These are phyloP conservation scores for Heptranchias perlo DNA, from an alignment of 2,113 vertebrate genomes.

Conservation along the genomic window DNA sequence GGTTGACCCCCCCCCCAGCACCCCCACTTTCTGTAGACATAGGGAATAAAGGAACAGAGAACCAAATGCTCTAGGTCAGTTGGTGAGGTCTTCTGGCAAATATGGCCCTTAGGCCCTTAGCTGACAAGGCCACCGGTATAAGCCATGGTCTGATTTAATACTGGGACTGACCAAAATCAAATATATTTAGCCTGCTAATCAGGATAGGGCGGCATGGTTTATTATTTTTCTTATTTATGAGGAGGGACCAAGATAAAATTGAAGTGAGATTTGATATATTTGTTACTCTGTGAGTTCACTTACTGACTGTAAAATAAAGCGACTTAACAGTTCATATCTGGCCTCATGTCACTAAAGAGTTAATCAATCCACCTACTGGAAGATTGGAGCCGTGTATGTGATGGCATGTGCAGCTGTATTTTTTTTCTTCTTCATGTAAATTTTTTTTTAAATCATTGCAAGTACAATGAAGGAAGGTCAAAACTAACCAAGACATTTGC, in stretches of 20 bases:
- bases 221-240: neutral
- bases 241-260: neutral
- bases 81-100: neutral
- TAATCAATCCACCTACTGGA: neutral
- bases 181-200: neutral
- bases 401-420: neutral
- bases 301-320: neutral
- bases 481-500: neutral
- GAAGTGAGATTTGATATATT: neutral
- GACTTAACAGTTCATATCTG: neutral
- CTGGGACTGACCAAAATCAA: neutral
- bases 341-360: neutral
- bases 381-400: neutral
- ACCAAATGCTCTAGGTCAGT: neutral
- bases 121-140: too few relatives aligned
- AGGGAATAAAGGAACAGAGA: neutral
- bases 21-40: neutral
- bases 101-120: neutral
- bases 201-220: neutral
- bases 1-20: neutral
- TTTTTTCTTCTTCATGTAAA: neutral
- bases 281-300: neutral
- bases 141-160: neutral
- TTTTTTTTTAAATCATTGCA: neutral
- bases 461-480: neutral